Evolutionary conservation across 2,113 vertebrate genomes (phyloP).

Genomic region (Sapajus apella): DNA sequence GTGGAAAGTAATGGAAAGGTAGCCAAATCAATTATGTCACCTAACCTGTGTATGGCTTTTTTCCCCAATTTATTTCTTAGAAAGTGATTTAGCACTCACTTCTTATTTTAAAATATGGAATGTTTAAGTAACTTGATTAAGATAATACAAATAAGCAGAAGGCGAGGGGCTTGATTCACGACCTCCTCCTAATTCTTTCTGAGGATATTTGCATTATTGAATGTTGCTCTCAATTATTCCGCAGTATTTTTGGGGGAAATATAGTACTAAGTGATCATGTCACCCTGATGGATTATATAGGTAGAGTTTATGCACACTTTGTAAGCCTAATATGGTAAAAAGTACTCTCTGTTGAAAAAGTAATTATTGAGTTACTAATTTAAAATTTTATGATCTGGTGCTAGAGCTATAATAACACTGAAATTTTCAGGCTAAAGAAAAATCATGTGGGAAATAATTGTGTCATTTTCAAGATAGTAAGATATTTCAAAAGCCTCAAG

Average conservation of each 20-base stretch:
- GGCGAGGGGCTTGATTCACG: background rate
- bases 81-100: background rate
- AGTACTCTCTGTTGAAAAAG: slow-evolving; percentile 20
- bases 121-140: background rate
- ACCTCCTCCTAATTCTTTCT: background rate
- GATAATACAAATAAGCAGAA: background rate
- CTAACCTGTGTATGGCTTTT: background rate
- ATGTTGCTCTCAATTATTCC: background rate
- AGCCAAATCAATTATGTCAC: background rate
- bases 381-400: slow-evolving; percentile 50
- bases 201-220: background rate
- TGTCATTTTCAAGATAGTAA: slow-evolving; percentile 47
- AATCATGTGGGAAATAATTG: slow-evolving; percentile 27
- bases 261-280: background rate
- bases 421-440: slow-evolving; percentile 28
- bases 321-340: background rate
- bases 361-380: slow-evolving; percentile 57
- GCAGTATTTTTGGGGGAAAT: background rate
- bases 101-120: background rate
- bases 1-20: background rate
- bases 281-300: slow-evolving; percentile 21
- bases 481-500: slow-evolving; percentile 34
- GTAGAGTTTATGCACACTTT: background rate
- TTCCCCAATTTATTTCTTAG: background rate
- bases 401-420: slow-evolving; percentile 40